phyloP scores from a whole-genome alignment of 2,888 invertebrate species.

The Falcaria lacertinaria region DNA sequence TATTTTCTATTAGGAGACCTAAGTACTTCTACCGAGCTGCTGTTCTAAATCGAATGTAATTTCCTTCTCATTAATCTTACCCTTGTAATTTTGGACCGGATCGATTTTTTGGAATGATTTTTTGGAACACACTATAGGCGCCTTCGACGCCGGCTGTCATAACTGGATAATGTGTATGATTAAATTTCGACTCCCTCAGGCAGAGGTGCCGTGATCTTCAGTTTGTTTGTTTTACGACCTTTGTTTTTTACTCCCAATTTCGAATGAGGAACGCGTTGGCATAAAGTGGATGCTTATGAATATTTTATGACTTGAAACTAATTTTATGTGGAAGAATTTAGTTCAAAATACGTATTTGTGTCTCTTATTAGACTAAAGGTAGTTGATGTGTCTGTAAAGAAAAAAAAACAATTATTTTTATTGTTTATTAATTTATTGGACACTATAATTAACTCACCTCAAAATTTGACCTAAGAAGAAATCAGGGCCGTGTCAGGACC shows the following conservation, averaged over 20 bases:
- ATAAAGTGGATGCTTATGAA: slow-evolving; percentile 30
- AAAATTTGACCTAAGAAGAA: no score
- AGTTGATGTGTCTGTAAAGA: no score
- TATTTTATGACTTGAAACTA: neutral
- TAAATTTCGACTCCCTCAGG: slow-evolving; percentile 63
- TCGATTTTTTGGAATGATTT: slow-evolving; percentile 10
- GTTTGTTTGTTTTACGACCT: slow-evolving; percentile 68
- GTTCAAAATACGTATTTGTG: no score
- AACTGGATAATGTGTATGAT: slow-evolving; percentile 74
- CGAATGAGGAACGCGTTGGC: slow-evolving; percentile 33
- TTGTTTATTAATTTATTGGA: no score
- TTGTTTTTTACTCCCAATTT: slow-evolving; percentile 55
- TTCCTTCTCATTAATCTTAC: neutral
- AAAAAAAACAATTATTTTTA: no score
- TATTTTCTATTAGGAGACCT: neutral
- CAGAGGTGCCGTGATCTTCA: slow-evolving; percentile 62
- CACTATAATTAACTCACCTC: no score
- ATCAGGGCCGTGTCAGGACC: no score
- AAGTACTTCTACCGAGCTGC: neutral
- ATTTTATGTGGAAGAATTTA: no score
- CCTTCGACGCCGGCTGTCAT: slow-evolving; percentile 51
- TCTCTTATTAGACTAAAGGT: no score
- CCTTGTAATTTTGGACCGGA: neutral
- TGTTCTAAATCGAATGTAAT: neutral
- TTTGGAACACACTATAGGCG: slow-evolving; percentile 52